phyloP scores from a whole-genome alignment of 2,797 vertebrate species.

The Pseudopleuronectes americanus region DNA sequence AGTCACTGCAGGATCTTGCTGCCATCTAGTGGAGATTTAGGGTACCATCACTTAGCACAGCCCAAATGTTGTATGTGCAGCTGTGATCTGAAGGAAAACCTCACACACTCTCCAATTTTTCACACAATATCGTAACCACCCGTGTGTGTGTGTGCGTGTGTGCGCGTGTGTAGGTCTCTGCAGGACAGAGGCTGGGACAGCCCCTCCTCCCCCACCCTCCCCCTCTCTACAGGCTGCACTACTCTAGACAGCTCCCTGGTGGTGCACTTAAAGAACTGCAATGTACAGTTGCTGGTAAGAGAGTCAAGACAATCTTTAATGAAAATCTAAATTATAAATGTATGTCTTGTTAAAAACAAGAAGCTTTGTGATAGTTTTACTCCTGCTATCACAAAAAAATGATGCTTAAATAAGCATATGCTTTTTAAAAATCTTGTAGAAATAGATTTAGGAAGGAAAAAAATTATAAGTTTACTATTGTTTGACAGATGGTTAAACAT shows the following conservation, averaged over 20 bases:
- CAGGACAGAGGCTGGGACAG: conserved; percentile 76
- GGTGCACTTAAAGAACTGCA: conserved; percentile 91
- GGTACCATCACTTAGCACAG: not conserved
- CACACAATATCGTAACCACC: too few relatives aligned
- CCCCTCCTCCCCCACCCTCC: conserved; percentile 67
- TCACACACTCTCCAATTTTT: too few relatives aligned
- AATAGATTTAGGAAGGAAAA: too few relatives aligned
- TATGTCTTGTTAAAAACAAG: too few relatives aligned
- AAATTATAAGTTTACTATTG: too few relatives aligned
- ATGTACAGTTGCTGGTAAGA: conserved; percentile 90
- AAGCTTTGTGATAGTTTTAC: too few relatives aligned
- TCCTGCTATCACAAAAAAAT: too few relatives aligned
- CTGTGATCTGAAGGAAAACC: too few relatives aligned
- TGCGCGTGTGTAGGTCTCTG: conserved; percentile 53
- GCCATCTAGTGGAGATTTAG: conserved; percentile 45
- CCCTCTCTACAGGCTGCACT: conserved; percentile 88
- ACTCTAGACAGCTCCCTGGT: conserved; percentile 88
- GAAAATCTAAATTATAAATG: too few relatives aligned
- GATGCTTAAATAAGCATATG: too few relatives aligned
- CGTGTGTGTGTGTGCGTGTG: not conserved
- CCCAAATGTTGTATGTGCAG: not conserved
- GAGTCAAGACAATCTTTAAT: not conserved
- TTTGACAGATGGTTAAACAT: too few relatives aligned
- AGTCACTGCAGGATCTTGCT: conserved; percentile 2
- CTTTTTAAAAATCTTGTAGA: too few relatives aligned